Evolutionary conservation across 1,140 invertebrate species (phyloP), one percentile per base, ranked within the genome.

Genomic region (Lepidurus couesii): DNA sequence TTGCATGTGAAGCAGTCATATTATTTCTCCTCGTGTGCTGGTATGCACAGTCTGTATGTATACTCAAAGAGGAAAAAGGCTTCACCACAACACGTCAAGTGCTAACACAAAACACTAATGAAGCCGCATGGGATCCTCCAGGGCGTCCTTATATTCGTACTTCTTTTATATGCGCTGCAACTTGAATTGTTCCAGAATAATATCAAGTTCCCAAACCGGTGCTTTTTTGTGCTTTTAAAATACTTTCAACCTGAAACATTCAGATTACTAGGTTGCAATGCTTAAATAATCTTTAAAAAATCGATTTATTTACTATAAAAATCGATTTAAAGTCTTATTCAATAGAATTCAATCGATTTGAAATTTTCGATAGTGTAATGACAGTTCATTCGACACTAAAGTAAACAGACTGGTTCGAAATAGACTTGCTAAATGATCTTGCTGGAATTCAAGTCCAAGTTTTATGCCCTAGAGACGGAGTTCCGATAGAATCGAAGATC

Each of bases 1-100:
- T 65, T 16, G 53, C 53, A 65, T 65, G 53, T 65, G 53, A 65
- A 65, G 53, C 53, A 65, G 53, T 65, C 53, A 65, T 65, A 65
- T 65, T 65, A 65, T 65, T 65, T 16, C 53, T 65, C 53, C 53
- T 65, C 53, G 53, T 65, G 53, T 65, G 53, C 53, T 65, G 53
- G 6, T 9, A 65, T 13, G 21, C 21, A 16, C 53, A 65, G 16
- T 65, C 53, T 65, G 21, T 65, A 65, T 21, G 13, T 65, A 65
- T 21, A 65, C 53, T 65, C 16, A 65, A 65, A 65, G 53, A 65
- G 53, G 53, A 21, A 65, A 65, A 65, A 65, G 9, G n/a, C 53
- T n/a, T 9, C 53, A 65, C n/a, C 53, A 9, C 8, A 65, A 65
- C 53, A 65, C 53, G 53, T 21, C 53, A 16, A 65, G n/a, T 65